These are phyloP conservation scores for Zoanthus sansibaricus DNA, from an alignment of 92 coral and sea anemone genomes.

Conservation along the genomic window DNA sequence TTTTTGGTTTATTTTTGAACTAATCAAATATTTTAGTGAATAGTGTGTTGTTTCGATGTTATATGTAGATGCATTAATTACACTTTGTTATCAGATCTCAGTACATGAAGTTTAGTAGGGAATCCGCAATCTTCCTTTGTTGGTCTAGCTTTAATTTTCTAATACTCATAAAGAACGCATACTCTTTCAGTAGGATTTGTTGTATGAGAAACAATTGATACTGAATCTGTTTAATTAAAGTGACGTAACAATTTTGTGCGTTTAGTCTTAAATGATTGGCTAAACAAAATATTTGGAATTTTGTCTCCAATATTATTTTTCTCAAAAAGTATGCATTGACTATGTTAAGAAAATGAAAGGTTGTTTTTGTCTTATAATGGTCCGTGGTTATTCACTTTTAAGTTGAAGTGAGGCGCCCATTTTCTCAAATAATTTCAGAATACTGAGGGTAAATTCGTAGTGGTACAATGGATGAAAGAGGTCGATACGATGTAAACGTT, in stretches of 20 bases:
- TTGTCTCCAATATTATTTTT: not conserved
- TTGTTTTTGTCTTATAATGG: no score
- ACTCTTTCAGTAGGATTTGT: not conserved
- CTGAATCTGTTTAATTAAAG: not conserved
- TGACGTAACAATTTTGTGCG: not conserved
- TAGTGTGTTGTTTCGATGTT: not conserved
- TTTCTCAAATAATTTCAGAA: no score
- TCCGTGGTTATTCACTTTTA: no score
- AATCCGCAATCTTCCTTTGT: not conserved
- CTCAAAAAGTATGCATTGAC: not conserved
- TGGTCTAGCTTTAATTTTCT: not conserved
- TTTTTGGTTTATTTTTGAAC: constrained; percentile 7
- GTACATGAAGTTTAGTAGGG: not conserved
- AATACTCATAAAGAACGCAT: not conserved
- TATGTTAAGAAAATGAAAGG: not conserved
- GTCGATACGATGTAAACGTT: no score
- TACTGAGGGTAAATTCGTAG: no score
- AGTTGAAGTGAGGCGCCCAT: no score
- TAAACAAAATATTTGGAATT: not conserved
- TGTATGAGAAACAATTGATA: not conserved
- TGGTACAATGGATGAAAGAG: no score
- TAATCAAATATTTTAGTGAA: not conserved
- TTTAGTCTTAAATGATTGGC: not conserved
- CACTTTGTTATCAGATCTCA: not conserved
- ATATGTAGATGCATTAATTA: not conserved